Evolutionary conservation across 2,797 vertebrate species (phyloP).

Genomic region (Sebastes glaucus): DNA sequence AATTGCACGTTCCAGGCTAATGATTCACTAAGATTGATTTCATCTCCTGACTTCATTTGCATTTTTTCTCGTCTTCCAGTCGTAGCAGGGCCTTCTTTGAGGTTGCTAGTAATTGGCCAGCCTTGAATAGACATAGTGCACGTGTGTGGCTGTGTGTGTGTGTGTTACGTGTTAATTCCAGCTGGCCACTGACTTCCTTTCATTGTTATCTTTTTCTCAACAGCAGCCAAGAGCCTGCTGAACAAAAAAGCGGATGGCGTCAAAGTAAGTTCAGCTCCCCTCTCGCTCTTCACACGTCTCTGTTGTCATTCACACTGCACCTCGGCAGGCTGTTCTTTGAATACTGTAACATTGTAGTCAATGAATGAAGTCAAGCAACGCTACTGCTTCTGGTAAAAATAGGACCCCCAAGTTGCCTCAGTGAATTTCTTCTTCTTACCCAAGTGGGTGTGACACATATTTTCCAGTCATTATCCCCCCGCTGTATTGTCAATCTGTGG

Average conservation of each 20-base stretch:
- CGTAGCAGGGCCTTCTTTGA: slow-evolving; percentile 1
- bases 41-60: slow-evolving; percentile 41
- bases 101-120: slow-evolving; percentile 23
- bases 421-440: not conserved
- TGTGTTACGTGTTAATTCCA: not conserved
- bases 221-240: slow-evolving; percentile 94
- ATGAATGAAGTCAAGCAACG: not conserved
- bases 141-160: not conserved
- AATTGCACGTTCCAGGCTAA: slow-evolving; percentile 44
- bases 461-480: slow-evolving; percentile 10
- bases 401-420: not conserved
- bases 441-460: slow-evolving; percentile 5
- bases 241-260: slow-evolving; percentile 92
- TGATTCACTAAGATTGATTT: slow-evolving; percentile 38
- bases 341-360: not conserved
- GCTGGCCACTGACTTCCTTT: slow-evolving; percentile 27
- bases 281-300: not conserved
- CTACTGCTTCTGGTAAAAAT: not conserved
- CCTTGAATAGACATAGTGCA: not conserved
- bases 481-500: not conserved
- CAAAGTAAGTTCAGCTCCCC: slow-evolving; percentile 85
- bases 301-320: not conserved
- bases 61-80: slow-evolving; percentile 46
- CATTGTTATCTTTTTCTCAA: slow-evolving; percentile 61
- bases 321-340: not conserved